Conservation (phyloP, 2,113 vertebrate genomes). For the Cygnus atratus region DNA sequence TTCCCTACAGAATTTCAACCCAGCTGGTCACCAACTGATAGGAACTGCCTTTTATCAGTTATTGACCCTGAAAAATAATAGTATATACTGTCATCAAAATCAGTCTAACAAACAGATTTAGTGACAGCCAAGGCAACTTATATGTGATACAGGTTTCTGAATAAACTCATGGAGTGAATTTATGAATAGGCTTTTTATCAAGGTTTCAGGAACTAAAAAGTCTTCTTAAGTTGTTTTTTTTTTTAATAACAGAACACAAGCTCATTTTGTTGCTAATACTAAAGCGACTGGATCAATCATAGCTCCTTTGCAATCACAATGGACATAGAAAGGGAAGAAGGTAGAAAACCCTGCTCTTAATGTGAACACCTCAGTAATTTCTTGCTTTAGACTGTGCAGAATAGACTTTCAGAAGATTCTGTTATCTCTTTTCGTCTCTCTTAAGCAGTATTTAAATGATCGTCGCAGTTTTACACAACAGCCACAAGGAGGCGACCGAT, state of each 20-base stretch:
- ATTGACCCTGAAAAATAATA: neutral
- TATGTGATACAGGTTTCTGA: neutral
- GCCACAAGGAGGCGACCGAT: constrained; percentile 20
- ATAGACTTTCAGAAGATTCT: fast-evolving
- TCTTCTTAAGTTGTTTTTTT: neutral
- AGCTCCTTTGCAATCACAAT: neutral
- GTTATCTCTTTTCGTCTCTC: neutral
- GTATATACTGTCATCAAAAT: neutral
- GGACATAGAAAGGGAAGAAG: neutral
- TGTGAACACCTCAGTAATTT: neutral
- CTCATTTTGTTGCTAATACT: neutral
- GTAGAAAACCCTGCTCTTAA: fast-evolving
- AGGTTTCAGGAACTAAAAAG: neutral
- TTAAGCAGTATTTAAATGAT: fast-evolving
- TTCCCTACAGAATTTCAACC: neutral
- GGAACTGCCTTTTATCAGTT: neutral
- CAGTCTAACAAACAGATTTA: neutral
- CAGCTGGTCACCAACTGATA: neutral
- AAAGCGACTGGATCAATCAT: fast-evolving
- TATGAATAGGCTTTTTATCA: neutral
- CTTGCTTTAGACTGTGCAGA: neutral
- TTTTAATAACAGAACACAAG: neutral
- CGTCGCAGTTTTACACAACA: neutral
- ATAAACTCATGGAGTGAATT: neutral
- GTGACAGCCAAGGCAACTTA: neutral